A percentile compares a stretch with the other conserved stretches of the same genome.
phyloP scores from a whole-genome alignment of 2,888 invertebrate genomes.

The Axea sp. region DNA sequence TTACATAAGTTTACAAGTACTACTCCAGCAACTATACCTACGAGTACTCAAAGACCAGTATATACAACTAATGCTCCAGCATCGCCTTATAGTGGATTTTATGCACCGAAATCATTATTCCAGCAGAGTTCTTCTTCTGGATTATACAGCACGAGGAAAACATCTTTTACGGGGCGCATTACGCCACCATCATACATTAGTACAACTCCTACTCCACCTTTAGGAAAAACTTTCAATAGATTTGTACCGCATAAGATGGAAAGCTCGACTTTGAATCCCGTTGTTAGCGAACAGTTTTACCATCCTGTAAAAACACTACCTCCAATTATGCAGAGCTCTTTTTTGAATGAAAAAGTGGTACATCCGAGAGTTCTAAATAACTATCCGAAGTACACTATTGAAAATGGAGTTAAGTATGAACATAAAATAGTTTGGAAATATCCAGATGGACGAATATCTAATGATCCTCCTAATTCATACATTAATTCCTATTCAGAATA shows the following conservation, averaged over 20 bases:
- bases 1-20: constrained; percentile 61
- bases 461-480: constrained; percentile 72
- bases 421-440: constrained; percentile 78
- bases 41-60: constrained; percentile 60
- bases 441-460: constrained; percentile 74
- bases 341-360: not conserved
- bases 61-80: constrained; percentile 59
- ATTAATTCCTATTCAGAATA: constrained; percentile 55
- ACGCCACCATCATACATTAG: constrained; percentile 48
- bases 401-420: constrained; percentile 75
- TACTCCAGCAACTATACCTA: constrained; percentile 51
- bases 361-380: constrained; percentile 31
- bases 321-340: not conserved
- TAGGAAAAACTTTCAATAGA: constrained; percentile 16
- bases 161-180: constrained; percentile 50
- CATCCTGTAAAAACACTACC: constrained; percentile 31
- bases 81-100: constrained; percentile 45
- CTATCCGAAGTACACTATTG: constrained; percentile 72
- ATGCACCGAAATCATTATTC: constrained; percentile 52
- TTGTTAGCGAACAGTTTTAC: constrained; percentile 44
- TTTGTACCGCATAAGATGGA: constrained; percentile 12
- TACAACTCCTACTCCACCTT: constrained; percentile 44
- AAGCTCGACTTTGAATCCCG: constrained; percentile 49
- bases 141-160: constrained; percentile 58
- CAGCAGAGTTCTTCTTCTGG: constrained; percentile 26